Evolutionary conservation across 2,113 vertebrate species (phyloP).

Genomic region (Crotalus horridus): DNA sequence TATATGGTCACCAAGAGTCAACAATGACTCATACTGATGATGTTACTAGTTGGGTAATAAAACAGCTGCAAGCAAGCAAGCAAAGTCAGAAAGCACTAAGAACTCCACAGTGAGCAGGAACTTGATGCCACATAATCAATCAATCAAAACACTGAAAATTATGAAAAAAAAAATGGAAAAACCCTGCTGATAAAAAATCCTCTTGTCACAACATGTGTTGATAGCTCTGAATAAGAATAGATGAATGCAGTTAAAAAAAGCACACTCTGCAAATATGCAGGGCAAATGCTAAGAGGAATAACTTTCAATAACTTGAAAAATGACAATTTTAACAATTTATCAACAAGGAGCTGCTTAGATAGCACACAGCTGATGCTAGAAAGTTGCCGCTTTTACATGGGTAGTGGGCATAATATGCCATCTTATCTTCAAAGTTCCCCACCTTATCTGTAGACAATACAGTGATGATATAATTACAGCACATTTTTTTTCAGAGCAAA

Average conservation of each 20-base stretch:
- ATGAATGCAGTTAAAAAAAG: neutral
- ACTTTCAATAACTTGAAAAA: neutral
- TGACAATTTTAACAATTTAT: neutral
- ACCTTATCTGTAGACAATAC: neutral
- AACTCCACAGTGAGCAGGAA: neutral
- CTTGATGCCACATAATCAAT: neutral
- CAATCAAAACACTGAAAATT: neutral
- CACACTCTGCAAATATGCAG: neutral
- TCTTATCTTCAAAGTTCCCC: neutral
- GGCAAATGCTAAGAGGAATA: neutral
- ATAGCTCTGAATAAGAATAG: neutral
- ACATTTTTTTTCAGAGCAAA: neutral
- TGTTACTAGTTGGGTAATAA: neutral
- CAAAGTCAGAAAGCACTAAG: neutral
- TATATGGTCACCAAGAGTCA: neutral
- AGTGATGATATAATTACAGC: neutral
- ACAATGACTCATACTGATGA: neutral
- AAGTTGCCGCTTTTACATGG: neutral
- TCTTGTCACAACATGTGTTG: neutral
- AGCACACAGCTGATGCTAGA: neutral
- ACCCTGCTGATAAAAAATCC: neutral
- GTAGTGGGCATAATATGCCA: neutral
- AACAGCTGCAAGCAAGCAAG: neutral
- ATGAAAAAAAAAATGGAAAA: neutral
- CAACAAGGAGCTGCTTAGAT: neutral